Conservation (phyloP, 2,888 invertebrate genomes). For the Mimas tiliae region DNA sequence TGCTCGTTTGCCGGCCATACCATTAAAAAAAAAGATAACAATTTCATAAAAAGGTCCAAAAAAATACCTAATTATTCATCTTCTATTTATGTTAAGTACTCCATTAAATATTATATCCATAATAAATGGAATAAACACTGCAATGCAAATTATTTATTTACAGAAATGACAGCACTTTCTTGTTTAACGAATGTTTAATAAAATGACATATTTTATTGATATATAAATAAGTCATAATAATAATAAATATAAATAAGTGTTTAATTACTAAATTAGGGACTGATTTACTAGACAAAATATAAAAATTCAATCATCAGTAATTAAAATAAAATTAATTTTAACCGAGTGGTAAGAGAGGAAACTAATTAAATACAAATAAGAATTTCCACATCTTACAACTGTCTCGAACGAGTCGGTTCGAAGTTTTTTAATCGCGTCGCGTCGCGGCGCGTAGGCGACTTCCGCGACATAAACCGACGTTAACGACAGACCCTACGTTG, state of each 20-base stretch:
- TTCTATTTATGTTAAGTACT: too few species aligned
- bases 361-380: constrained; percentile 8
- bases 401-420: constrained; percentile 36
- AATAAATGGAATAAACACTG: too few species aligned
- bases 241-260: neutral
- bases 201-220: too few species aligned
- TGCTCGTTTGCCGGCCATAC: too few species aligned
- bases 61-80: too few species aligned
- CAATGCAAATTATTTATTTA: too few species aligned
- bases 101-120: too few species aligned
- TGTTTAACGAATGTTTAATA: too few species aligned
- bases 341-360: neutral
- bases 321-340: constrained; percentile 5
- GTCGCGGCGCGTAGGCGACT: constrained; percentile 63
- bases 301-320: constrained; percentile 6
- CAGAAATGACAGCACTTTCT: too few species aligned
- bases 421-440: constrained; percentile 55
- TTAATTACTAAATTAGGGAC: neutral
- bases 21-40: too few species aligned
- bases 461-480: constrained; percentile 59
- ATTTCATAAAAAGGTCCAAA: too few species aligned
- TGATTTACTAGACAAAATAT: neutral
- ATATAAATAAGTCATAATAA: neutral
- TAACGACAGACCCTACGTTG: constrained; percentile 54
- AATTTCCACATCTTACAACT: constrained; percentile 31